Evolutionary conservation across 2,113 vertebrate species (phyloP).

Genomic region (Oophaga pumilio): DNA sequence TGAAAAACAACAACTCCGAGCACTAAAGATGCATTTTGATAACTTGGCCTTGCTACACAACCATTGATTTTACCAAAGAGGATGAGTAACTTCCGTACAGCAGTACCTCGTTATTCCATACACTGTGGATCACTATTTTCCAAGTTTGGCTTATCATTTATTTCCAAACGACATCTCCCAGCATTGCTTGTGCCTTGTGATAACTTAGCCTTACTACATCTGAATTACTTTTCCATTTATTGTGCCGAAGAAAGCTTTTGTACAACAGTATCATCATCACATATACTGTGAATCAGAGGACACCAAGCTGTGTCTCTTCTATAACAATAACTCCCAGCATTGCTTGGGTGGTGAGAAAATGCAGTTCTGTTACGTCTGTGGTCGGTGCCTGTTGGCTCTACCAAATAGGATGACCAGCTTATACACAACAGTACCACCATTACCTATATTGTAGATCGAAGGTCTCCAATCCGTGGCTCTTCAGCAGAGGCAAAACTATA

Average conservation of each 20-base stretch:
- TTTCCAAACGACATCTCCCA: background rate
- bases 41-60: background rate
- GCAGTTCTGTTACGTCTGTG: too few species aligned
- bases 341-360: background rate
- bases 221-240: background rate
- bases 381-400: too few species aligned
- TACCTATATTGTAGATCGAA: too few species aligned
- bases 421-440: too few species aligned
- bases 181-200: background rate
- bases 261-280: background rate
- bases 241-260: background rate
- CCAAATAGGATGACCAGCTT: background rate
- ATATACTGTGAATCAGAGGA: background rate
- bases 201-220: background rate
- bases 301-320: background rate
- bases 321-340: background rate
- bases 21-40: background rate
- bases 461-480: background rate
- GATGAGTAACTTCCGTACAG: background rate
- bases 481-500: background rate
- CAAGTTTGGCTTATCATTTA: too few species aligned
- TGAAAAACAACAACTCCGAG: background rate
- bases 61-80: background rate
- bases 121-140: background rate
- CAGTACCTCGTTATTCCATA: background rate